These are phyloP conservation scores for Acronicta aceris DNA, from an alignment of 2,888 invertebrate species.

Conservation along the genomic window DNA sequence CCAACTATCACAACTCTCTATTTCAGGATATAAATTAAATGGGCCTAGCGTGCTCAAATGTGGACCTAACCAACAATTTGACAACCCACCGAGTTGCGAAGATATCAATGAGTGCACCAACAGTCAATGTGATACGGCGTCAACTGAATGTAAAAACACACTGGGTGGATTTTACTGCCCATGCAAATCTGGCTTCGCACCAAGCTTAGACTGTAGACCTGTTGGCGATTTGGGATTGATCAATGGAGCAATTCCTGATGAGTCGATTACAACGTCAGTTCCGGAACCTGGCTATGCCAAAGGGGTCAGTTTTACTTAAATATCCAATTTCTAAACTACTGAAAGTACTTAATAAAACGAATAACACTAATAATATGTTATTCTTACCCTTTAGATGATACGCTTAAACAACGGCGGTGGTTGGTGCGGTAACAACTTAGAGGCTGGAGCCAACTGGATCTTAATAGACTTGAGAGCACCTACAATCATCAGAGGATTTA, in stretches of 20 bases:
- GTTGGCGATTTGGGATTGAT: conserved; percentile 96
- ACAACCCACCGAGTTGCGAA: conserved; percentile 95
- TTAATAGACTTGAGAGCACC: conserved; percentile 96
- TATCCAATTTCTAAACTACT: neutral
- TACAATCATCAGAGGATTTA: conserved; percentile 96
- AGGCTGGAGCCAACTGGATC: conserved; percentile 97
- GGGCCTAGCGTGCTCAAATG: conserved; percentile 95
- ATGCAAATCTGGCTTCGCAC: conserved; percentile 94
- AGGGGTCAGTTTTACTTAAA: conserved; percentile 87
- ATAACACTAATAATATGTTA: conserved; percentile 9
- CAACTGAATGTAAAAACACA: conserved; percentile 96
- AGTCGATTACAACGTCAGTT: conserved; percentile 95
- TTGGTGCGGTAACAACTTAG: conserved; percentile 96
- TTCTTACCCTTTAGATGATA: conserved; percentile 91
- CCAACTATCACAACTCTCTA: neutral
- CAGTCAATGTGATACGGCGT: conserved; percentile 96
- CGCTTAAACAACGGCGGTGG: conserved; percentile 95
- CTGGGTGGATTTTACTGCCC: conserved; percentile 97
- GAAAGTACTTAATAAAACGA: neutral
- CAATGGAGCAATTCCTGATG: conserved; percentile 97
- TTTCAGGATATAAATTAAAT: conserved; percentile 94
- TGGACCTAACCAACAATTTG: conserved; percentile 95
- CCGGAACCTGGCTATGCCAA: conserved; percentile 95
- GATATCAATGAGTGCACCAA: conserved; percentile 97
- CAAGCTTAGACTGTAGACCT: conserved; percentile 96